phyloP scores from a whole-genome alignment of 2,113 vertebrate species.

The Setophaga coronata region DNA sequence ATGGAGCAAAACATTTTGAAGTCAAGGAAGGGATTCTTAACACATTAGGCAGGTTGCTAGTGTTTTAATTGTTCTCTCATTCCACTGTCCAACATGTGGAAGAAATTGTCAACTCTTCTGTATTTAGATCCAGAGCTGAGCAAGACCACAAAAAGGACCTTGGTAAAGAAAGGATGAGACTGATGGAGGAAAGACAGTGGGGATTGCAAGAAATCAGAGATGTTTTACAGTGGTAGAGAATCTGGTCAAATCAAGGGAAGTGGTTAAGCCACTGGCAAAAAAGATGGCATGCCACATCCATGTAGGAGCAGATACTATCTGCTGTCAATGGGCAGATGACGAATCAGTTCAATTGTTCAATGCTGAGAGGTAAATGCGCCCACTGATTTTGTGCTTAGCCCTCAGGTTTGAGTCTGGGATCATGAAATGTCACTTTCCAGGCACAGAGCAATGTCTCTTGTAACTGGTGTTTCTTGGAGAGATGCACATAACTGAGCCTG shows the following conservation, averaged over 20 bases:
- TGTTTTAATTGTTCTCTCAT: neutral
- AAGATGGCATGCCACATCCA: neutral
- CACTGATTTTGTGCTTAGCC: neutral
- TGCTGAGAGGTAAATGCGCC: neutral
- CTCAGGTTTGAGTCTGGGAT: neutral
- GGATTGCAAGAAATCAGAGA: neutral
- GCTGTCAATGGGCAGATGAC: neutral
- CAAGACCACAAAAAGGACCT: neutral
- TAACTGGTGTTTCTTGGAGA: neutral
- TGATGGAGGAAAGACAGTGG: neutral
- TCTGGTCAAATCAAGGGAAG: neutral
- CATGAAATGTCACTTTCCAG: neutral
- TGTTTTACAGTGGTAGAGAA: neutral
- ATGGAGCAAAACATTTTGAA: neutral
- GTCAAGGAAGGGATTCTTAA: neutral
- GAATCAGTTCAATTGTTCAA: neutral
- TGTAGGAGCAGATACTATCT: neutral
- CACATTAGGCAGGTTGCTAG: neutral
- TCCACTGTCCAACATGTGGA: neutral
- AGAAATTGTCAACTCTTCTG: neutral
- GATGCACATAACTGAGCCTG: neutral
- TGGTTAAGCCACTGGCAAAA: neutral
- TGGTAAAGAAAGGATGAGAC: neutral
- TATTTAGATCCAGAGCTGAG: neutral
- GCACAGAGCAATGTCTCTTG: neutral